These are phyloP conservation scores for Microcebus griseorufus DNA, from an alignment of 2,113 vertebrate species.

Conservation along the genomic window DNA sequence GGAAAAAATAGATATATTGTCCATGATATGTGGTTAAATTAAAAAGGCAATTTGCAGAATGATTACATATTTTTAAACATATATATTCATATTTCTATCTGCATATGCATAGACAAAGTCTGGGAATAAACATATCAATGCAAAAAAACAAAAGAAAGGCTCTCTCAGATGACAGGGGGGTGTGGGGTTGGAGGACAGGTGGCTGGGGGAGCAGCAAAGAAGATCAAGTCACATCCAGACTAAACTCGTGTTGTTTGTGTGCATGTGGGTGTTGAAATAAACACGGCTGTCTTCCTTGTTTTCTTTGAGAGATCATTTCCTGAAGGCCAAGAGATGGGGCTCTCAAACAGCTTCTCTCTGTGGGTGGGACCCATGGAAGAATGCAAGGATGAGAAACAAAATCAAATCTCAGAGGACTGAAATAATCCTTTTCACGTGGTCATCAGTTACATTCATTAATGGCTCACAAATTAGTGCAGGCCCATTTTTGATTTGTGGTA, in stretches of 20 bases:
- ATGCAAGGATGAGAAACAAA: not conserved
- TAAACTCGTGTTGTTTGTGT: not conserved
- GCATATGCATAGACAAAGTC: not conserved
- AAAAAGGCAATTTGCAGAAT: not conserved
- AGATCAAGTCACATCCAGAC: not conserved
- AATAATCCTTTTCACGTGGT: not conserved
- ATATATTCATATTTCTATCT: not conserved
- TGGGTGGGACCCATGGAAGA: not conserved
- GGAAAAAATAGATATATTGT: not conserved
- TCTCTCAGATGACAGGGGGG: too few species aligned
- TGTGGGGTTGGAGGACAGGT: not conserved
- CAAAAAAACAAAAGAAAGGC: not conserved
- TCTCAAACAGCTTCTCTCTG: not conserved
- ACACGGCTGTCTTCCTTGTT: not conserved
- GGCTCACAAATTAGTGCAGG: not conserved
- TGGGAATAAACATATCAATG: not conserved
- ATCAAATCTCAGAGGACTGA: not conserved
- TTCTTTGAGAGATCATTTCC: conserved; percentile 5
- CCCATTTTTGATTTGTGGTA: not conserved
- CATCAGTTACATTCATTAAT: not conserved
- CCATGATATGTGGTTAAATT: not conserved
- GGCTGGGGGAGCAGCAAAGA: not conserved
- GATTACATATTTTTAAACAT: not conserved
- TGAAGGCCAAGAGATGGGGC: not conserved
- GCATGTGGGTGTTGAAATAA: not conserved